These are phyloP conservation scores for Silurus meridionalis DNA, from an alignment of 2,113 vertebrate genomes.

Conservation along the genomic window DNA sequence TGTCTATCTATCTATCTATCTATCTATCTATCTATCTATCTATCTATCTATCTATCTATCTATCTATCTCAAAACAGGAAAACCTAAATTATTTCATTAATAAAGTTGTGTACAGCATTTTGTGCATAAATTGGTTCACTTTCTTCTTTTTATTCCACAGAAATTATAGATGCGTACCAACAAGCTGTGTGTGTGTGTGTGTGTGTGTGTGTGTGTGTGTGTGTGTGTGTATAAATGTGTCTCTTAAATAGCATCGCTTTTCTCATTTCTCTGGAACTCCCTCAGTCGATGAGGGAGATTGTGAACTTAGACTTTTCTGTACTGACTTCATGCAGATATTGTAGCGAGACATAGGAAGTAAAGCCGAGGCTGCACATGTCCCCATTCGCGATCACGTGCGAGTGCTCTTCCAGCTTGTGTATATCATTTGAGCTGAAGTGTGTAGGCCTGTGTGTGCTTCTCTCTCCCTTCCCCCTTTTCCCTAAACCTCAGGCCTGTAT, in stretches of 20 bases:
- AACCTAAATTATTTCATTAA: no score
- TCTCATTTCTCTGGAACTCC: background rate
- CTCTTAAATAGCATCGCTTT: background rate
- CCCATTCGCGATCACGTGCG: background rate
- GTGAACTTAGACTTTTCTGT: background rate
- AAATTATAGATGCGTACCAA: background rate
- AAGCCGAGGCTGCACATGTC: background rate
- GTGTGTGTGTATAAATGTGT: background rate
- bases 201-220: background rate
- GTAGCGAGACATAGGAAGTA: no score
- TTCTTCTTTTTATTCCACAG: background rate
- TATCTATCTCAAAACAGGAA: no score
- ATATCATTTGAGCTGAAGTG: background rate
- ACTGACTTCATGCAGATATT: background rate
- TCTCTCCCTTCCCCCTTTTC: background rate
- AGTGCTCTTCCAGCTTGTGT: background rate
- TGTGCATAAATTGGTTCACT: background rate
- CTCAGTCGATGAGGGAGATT: background rate
- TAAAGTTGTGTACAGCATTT: background rate
- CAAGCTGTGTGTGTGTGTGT: background rate
- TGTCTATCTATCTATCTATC: no score
- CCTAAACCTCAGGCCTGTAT: constrained; percentile 4
- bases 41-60: no score
- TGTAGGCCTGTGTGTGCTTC: background rate
- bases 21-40: no score